These are phyloP conservation scores for Drosophila neonasuta DNA, from an alignment of 2,888 invertebrate genomes.

Conservation along the genomic window DNA sequence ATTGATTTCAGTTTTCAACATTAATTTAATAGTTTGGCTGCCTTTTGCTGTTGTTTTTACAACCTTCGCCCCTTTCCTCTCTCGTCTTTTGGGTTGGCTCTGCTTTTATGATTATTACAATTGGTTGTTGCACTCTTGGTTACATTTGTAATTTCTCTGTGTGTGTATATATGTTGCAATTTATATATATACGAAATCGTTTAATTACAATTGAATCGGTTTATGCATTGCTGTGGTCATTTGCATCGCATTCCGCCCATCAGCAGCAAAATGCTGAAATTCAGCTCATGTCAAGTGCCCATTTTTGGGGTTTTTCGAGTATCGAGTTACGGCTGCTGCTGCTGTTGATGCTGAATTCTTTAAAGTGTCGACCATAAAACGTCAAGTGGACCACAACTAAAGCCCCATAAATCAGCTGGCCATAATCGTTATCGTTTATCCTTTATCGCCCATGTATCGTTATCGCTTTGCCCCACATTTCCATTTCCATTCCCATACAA, in stretches of 20 bases:
- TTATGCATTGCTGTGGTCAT: constrained; percentile 68
- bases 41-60: constrained; percentile 34
- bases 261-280: constrained; percentile 9
- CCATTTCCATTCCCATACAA: constrained; percentile 11
- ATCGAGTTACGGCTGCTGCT: constrained; percentile 7
- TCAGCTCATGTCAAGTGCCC: constrained; percentile 32
- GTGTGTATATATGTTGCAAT: constrained; percentile 23
- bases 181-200: constrained; percentile 55
- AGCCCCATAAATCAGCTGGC: constrained; percentile 43
- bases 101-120: constrained; percentile 71
- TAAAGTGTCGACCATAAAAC: constrained; percentile 48
- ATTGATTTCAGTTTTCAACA: constrained; percentile 76
- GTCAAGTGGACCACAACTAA: constrained; percentile 37
- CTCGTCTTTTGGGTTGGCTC: not conserved
- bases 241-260: constrained; percentile 36
- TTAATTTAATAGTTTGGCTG: constrained; percentile 67
- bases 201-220: constrained; percentile 70
- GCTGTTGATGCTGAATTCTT: constrained; percentile 28
- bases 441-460: constrained; percentile 10
- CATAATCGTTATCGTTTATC: constrained; percentile 38
- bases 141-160: constrained; percentile 51
- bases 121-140: constrained; percentile 46
- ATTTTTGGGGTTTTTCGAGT: constrained; percentile 24
- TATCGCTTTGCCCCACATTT: not conserved
- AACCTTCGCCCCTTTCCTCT: constrained; percentile 14